phyloP scores from a whole-genome alignment of 1,140 invertebrate species.

The Lanistes nyassanus region DNA sequence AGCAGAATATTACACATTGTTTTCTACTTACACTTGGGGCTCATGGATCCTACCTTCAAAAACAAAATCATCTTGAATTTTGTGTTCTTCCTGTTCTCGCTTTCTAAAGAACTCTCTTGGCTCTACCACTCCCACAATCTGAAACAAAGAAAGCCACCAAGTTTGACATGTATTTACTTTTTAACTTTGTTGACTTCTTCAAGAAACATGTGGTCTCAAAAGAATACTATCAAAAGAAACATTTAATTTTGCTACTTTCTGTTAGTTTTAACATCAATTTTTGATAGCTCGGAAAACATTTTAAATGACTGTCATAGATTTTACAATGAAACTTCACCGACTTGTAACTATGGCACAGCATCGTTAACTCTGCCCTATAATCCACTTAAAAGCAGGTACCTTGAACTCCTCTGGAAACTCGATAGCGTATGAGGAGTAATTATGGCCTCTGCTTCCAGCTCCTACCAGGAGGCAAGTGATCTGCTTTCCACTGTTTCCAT shows the following conservation, averaged over 20 bases:
- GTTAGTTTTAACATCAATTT: background rate
- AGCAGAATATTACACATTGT: background rate
- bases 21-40: too few species aligned
- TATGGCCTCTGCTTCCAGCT: conserved; percentile 51
- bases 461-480: conserved; percentile 55
- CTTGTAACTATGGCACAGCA: too few species aligned
- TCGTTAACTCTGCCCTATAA: too few species aligned
- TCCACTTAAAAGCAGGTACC: conserved; percentile 28
- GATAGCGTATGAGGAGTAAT: conserved; percentile 64
- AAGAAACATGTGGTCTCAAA: background rate
- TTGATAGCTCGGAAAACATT: background rate
- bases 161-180: background rate
- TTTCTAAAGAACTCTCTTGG: conserved; percentile 52
- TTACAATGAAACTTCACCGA: too few species aligned
- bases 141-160: conserved; percentile 19
- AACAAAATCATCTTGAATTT: conserved; percentile 39
- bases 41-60: conserved; percentile 45
- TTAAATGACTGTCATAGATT: too few species aligned
- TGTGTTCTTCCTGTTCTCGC: conserved; percentile 46
- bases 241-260: too few species aligned
- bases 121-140: conserved; percentile 64
- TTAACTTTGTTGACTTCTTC: background rate
- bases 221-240: background rate
- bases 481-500: conserved; percentile 13
- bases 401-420: conserved; percentile 37